These are phyloP conservation scores for Tipula unca DNA, from an alignment of 2,888 invertebrate genomes.

Conservation along the genomic window DNA sequence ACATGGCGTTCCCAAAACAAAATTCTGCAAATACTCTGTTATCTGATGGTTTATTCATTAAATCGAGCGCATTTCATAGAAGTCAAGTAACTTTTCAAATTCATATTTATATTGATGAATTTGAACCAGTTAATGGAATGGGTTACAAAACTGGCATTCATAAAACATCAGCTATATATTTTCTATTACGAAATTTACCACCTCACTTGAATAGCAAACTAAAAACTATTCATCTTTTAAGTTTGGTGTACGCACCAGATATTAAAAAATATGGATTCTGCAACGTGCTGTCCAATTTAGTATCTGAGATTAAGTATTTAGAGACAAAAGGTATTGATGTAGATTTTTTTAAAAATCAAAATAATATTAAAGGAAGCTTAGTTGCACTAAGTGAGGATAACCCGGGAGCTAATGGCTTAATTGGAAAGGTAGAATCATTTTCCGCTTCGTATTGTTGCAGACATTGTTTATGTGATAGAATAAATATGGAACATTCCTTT, in stretches of 20 bases:
- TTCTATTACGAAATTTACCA: too few relatives aligned
- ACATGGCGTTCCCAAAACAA: too few relatives aligned
- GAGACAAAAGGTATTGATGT: background rate
- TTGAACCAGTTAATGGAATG: too few relatives aligned
- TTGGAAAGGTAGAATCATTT: constrained; percentile 28
- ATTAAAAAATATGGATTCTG: background rate
- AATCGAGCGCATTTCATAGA: too few relatives aligned
- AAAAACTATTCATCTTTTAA: constrained; percentile 9
- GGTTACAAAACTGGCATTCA: too few relatives aligned
- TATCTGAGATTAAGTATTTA: background rate
- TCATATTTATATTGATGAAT: background rate
- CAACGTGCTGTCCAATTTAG: background rate
- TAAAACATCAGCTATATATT: too few relatives aligned
- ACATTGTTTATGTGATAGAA: constrained; percentile 26
- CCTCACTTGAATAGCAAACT: background rate
- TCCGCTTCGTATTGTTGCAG: constrained; percentile 27
- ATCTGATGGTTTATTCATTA: background rate
- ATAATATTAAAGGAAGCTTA: background rate
- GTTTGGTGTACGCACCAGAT: background rate
- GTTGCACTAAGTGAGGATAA: constrained; percentile 22
- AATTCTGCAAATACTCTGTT: too few relatives aligned
- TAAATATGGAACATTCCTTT: constrained; percentile 16
- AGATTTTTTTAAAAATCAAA: background rate
- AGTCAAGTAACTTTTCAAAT: background rate
- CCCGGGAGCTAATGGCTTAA: constrained; percentile 26